Evolutionary conservation across 2,797 vertebrate genomes (phyloP), one percentile per base, ranked within the genome.

Genomic region (Cephalopachus bancanus): DNA sequence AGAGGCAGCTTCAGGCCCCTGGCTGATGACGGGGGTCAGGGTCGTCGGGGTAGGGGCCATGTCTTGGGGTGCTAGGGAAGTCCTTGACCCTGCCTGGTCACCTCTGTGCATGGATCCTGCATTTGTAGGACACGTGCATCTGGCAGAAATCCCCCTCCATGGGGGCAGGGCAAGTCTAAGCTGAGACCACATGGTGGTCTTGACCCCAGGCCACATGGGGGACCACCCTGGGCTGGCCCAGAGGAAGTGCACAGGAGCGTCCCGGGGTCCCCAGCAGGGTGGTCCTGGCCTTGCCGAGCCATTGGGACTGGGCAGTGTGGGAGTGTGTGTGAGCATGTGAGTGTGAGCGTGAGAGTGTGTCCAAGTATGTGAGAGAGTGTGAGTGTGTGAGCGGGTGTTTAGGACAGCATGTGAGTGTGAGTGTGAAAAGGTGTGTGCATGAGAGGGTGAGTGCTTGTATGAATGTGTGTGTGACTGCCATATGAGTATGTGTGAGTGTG

Each of bases 101-200:
- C 51, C 4, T 30, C 12, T 59, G 83, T 30, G 44, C 26, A 15
- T 5, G 15, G 69, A 20, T 59, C 44, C 1, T 15, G 17, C 22
- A 37, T 37, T 37, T 37, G 0, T 16, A 3, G 16, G 14, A 53
- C 10, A 20, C 24, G 10, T 14, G 30, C 3, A 4, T 19, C 1
- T 15, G 57, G 71, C 89, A 92, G 74, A 44, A 28, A 33, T 17
- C 3, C 3, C 26, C 6, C 28, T 72, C 30, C 1, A 0, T 49
- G n/a, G 59, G 55, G n/a, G 20, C 49, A 24, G 76, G 28, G n/a
- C 33, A 71, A 28, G 24, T 44, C 59, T 5, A 20, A 19, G 12
- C 72, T 26, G 78, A 62, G 57, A 7, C 28, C 19, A 5, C 24
- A 7, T 1, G 3, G 65, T 3, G 11, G 12, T 44, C 57, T 15